A percentile compares a stretch with the other conserved stretches of the same genome.
Conservation (phyloP, 2,797 vertebrate genomes). For the Peromyscus aztecus region DNA sequence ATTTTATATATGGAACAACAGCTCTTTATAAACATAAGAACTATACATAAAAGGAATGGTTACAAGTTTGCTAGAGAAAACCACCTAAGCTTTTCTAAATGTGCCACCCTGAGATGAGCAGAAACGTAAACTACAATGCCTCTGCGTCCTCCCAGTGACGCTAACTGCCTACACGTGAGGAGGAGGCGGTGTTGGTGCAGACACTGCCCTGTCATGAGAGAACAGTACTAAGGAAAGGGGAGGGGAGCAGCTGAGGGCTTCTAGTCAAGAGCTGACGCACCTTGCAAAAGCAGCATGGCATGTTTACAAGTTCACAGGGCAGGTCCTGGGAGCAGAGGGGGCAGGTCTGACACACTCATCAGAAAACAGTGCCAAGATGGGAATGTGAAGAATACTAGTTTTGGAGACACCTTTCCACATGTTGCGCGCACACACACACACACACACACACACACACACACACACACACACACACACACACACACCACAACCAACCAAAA, state of each 20-base stretch:
- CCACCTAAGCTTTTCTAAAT: slow-evolving; percentile 17
- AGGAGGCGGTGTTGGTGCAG: neutral
- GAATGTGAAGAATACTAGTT: slow-evolving; percentile 4
- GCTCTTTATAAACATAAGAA: neutral
- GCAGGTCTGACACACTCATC: neutral
- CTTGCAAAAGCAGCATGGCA: neutral
- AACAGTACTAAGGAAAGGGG: neutral
- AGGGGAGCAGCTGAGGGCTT: neutral
- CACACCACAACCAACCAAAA: neutral
- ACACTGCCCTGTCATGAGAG: neutral
- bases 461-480: neutral
- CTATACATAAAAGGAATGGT: neutral
- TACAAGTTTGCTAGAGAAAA: slow-evolving; percentile 44
- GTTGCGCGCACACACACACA: neutral
- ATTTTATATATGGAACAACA: neutral
- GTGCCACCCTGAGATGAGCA: neutral
- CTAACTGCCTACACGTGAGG: neutral
- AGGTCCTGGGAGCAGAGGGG: neutral
- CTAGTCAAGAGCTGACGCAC: neutral
- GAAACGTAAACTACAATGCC: neutral
- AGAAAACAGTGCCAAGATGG: neutral
- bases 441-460: neutral
- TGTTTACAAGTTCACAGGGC: neutral
- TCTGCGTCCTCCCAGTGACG: neutral
- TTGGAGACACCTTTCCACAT: slow-evolving; percentile 7